Evolutionary conservation across 2,888 invertebrate genomes (phyloP), one percentile per base, ranked within the genome.

Genomic region (Nymphalis c-album): DNA sequence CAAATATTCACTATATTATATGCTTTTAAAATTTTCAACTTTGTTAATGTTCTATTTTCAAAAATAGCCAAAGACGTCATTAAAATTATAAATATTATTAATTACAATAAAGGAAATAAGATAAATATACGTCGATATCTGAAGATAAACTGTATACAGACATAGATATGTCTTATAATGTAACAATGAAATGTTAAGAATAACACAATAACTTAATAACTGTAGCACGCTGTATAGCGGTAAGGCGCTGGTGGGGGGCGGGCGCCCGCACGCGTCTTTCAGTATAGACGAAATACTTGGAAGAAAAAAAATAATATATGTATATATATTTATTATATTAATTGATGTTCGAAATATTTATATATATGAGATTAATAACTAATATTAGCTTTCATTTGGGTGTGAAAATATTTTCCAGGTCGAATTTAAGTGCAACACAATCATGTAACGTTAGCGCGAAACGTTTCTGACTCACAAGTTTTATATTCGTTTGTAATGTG

Each of bases 171-270:
- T 47, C 16, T 48, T 48, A 48, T 47, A 60, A 60, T 60, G 18
- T 45, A 55, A 55, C 26, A 55, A 55, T 55, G 53, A 55, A 55
- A 55, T 55, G 53, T 22, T 17, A 55, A 65, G 60, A 65, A 55
- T 22, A 71, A 73, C 71, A 81, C 77, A 80, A 81, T 79, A 76
- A 77, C 76, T 68, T 71, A 67, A 68, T 70, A 78, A 75, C 71
- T 70, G 67, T 76, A 85, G 73, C 91, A 86, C 71, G 72, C 91
- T 86, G 89, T 91, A 81, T 79, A 86, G 78, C 77, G 71, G 85
- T 82, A 90, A 91, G 91, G 91, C 91, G 91, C 89, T 86, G 85
- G 78, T 82, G 82, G 83, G 88, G 85, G 89, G 90, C 86, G 86
- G 90, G 84, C 82, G 78, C 78, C 77, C 78, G 84, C 86, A 83